phyloP scores from a whole-genome alignment of 2,888 invertebrate species.

The Nycteola revayana region DNA sequence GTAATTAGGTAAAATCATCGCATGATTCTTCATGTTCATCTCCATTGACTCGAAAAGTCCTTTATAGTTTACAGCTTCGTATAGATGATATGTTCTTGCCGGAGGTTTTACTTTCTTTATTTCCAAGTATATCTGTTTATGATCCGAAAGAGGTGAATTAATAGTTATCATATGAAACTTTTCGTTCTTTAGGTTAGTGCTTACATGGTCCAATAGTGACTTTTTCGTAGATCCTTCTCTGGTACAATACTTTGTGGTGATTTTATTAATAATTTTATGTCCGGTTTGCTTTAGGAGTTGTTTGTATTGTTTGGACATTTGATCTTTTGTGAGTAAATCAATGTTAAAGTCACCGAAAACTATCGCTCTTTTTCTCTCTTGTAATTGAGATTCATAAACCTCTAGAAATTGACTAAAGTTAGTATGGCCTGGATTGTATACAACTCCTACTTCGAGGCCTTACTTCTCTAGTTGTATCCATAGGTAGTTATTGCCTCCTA shows the following conservation, averaged over 20 bases:
- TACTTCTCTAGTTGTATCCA: conserved; percentile 5
- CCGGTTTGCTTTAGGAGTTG: background rate
- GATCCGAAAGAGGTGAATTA: conserved; percentile 5
- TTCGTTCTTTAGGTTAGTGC: background rate
- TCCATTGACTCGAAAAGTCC: background rate
- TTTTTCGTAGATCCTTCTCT: background rate
- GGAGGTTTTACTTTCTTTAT: conserved; percentile 1
- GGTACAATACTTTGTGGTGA: background rate
- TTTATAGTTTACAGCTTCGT: background rate
- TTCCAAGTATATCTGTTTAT: conserved; percentile 7
- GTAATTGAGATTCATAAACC: background rate
- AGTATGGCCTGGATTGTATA: conserved; percentile 1
- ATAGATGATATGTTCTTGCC: background rate
- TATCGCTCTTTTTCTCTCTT: background rate
- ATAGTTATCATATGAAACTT: conserved; percentile 1
- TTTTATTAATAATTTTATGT: background rate
- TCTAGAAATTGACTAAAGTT: background rate
- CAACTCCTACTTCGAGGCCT: background rate
- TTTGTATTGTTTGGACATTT: background rate
- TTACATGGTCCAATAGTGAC: background rate
- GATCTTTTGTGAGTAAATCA: background rate
- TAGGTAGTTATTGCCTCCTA: conserved; percentile 4
- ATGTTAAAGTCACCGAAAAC: conserved; percentile 5
- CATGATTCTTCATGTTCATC: background rate
- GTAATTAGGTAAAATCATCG: background rate